Conservation (phyloP, 2,113 vertebrate genomes). For the Burhinus oedicnemus region DNA sequence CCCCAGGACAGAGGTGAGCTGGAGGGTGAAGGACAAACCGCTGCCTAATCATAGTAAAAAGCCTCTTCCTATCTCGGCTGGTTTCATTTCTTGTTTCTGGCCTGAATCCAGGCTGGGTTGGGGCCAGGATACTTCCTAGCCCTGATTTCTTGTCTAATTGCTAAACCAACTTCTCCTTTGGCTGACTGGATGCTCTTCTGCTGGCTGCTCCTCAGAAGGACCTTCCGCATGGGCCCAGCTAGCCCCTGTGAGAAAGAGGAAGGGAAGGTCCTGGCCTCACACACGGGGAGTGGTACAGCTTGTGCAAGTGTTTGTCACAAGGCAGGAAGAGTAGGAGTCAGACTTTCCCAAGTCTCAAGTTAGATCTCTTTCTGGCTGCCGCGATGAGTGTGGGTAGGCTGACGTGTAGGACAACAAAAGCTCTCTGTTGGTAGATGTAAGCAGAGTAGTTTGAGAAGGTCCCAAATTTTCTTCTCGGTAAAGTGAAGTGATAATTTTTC, state of each 20-base stretch:
- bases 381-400: neutral
- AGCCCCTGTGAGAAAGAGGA: neutral
- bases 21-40: neutral
- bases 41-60: neutral
- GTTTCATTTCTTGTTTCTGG: conserved; percentile 36
- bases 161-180: conserved; percentile 25
- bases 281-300: neutral
- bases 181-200: neutral
- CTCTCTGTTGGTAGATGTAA: neutral
- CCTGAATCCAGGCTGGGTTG: neutral
- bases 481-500: neutral
- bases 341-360: conserved; percentile 2
- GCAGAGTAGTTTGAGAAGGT: neutral
- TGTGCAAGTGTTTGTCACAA: conserved; percentile 34
- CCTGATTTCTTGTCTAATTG: neutral
- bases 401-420: neutral
- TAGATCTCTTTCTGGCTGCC: neutral
- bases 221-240: neutral
- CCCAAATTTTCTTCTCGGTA: neutral
- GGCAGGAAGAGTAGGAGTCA: conserved; percentile 37
- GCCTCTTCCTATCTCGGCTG: neutral
- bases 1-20: fast-evolving
- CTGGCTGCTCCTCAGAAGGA: neutral
- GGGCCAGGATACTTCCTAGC: neutral
- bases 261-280: conserved; percentile 1